Conservation (phyloP, 2,797 vertebrate species). For the Petrocephalus sullivani region DNA sequence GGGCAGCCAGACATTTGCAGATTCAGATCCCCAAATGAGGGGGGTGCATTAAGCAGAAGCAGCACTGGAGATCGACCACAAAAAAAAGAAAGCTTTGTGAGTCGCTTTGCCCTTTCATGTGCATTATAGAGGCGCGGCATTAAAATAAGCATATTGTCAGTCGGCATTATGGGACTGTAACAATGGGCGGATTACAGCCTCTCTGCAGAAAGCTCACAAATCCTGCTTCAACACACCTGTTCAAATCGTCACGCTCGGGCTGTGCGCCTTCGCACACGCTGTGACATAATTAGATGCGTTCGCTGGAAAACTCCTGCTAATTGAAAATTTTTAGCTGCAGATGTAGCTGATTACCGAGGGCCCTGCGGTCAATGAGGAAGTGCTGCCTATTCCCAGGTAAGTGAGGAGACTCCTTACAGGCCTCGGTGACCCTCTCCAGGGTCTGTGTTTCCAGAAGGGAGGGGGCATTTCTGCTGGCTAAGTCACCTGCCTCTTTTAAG, state of each 20-base stretch:
- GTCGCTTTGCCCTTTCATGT: neutral
- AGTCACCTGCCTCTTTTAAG: neutral
- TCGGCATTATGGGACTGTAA: neutral
- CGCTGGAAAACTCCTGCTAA: neutral
- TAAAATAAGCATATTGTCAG: conserved; percentile 3
- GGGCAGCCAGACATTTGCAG: neutral
- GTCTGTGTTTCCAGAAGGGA: neutral
- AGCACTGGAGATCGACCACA: neutral
- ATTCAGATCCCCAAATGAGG: neutral
- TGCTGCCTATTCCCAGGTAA: neutral
- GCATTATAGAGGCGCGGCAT: neutral
- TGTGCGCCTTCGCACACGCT: neutral
- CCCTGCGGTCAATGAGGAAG: neutral
- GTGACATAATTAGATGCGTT: neutral
- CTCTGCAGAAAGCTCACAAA: neutral
- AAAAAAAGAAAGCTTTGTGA: neutral
- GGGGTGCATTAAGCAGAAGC: neutral
- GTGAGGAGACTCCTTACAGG: neutral
- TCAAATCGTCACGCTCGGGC: neutral
- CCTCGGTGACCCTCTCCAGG: neutral
- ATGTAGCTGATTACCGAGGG: neutral
- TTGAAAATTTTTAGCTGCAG: neutral
- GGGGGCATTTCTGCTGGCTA: neutral
- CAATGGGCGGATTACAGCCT: neutral
- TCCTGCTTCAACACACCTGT: neutral